phyloP scores from a whole-genome alignment of 1,140 invertebrate species.

The Phortica variegata region DNA sequence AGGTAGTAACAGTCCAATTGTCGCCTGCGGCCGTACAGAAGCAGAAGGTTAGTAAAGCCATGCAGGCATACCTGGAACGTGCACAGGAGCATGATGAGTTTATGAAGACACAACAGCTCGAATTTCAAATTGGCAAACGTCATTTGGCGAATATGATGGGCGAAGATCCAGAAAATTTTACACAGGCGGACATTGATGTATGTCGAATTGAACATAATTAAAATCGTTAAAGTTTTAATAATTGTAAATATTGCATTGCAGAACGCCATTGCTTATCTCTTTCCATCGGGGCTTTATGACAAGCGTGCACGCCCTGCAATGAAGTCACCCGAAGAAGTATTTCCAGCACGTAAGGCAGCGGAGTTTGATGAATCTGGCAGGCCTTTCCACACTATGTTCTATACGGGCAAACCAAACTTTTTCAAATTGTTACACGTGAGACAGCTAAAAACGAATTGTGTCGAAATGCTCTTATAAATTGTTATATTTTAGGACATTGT shows the following conservation, averaged over 20 bases:
- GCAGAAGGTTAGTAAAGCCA: constrained; percentile 77
- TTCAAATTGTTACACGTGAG: constrained; percentile 80
- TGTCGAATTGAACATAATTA: constrained; percentile 22
- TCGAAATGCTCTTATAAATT: not conserved
- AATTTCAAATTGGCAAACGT: constrained; percentile 88
- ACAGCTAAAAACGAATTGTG: constrained; percentile 1
- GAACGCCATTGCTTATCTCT: constrained; percentile 86
- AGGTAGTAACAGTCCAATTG: constrained; percentile 48
- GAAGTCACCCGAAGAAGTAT: constrained; percentile 82
- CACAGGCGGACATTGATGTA: constrained; percentile 86
- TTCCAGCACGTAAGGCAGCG: constrained; percentile 81
- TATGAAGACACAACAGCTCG: constrained; percentile 76
- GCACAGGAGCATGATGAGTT: constrained; percentile 80
- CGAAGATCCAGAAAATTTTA: constrained; percentile 81
- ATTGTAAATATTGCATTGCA: constrained; percentile 55
- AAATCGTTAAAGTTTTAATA: not conserved
- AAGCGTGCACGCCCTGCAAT: constrained; percentile 80
- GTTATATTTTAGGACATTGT: constrained; percentile 61
- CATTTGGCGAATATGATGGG: constrained; percentile 99
- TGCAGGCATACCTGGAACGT: constrained; percentile 83
- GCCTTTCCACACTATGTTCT: constrained; percentile 87
- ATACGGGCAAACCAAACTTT: constrained; percentile 82
- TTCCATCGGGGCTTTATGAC: constrained; percentile 88
- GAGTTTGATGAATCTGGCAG: constrained; percentile 87
- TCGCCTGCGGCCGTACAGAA: constrained; percentile 56